phyloP scores from a whole-genome alignment of 2,888 invertebrate genomes.

The Tetranychus piercei region DNA sequence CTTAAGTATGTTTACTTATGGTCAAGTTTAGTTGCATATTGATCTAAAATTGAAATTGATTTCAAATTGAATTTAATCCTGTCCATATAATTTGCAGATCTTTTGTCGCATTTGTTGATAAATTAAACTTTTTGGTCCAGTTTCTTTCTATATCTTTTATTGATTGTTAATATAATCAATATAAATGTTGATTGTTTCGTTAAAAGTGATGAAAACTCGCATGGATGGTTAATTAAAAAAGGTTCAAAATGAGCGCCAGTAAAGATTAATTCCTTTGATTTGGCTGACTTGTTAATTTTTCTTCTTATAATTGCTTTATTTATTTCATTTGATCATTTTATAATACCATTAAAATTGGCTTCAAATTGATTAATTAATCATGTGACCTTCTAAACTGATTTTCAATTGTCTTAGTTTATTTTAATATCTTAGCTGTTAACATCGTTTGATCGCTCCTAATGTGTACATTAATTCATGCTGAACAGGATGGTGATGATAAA shows the following conservation, averaged over 20 bases:
- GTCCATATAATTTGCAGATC: no score
- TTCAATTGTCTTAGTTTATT: neutral
- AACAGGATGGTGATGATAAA: neutral
- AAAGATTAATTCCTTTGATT: neutral
- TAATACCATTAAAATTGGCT: neutral
- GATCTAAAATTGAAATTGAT: no score
- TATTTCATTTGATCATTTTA: neutral
- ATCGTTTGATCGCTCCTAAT: no score
- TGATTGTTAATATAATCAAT: neutral
- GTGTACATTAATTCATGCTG: neutral
- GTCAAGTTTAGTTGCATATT: no score
- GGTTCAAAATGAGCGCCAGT: neutral
- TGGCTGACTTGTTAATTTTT: neutral
- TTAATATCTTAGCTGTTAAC: no score
- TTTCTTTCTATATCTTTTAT: neutral
- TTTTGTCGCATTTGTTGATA: no score
- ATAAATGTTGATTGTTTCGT: no score
- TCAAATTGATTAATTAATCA: neutral
- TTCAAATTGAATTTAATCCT: no score
- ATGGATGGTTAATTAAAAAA: neutral
- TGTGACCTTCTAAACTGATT: neutral
- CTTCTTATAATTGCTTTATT: neutral
- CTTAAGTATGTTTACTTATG: no score
- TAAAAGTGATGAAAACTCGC: no score
- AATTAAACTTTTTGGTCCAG: neutral